These are phyloP conservation scores for Trichonephila inaurata DNA, from an alignment of 1,140 invertebrate genomes.

Conservation along the genomic window DNA sequence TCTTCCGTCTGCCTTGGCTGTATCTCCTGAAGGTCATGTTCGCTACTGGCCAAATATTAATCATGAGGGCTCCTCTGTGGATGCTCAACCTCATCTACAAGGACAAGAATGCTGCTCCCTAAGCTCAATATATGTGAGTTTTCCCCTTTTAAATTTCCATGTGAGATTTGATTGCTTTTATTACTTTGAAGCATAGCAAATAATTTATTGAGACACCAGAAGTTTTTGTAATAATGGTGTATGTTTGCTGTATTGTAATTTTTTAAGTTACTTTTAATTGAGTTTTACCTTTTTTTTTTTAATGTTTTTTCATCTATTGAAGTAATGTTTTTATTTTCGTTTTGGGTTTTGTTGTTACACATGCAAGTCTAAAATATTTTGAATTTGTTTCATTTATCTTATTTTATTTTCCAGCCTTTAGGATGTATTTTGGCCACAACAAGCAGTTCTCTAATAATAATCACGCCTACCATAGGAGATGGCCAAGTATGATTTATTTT, in stretches of 20 bases:
- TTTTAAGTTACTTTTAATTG: too few species aligned
- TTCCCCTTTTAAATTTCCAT: neutral
- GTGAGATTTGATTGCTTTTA: too few species aligned
- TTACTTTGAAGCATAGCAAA: too few species aligned
- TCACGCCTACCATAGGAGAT: constrained; percentile 83
- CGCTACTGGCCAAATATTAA: constrained; percentile 95
- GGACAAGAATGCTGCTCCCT: constrained; percentile 90
- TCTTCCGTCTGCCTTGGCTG: constrained; percentile 92
- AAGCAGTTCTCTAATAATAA: constrained; percentile 91
- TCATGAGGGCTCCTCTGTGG: constrained; percentile 92
- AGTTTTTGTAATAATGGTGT: too few species aligned
- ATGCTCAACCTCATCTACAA: constrained; percentile 88
- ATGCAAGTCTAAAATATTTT: too few species aligned
- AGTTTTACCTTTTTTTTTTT: too few species aligned
- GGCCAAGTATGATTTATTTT: constrained; percentile 82
- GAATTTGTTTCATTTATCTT: too few species aligned
- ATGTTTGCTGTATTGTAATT: too few species aligned
- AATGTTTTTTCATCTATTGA: too few species aligned
- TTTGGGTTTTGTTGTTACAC: too few species aligned
- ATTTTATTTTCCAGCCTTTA: constrained; percentile 83
- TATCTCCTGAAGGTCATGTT: constrained; percentile 95
- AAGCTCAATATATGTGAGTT: constrained; percentile 79
- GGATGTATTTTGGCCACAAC: constrained; percentile 94
- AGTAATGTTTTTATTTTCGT: too few species aligned
- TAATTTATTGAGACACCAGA: too few species aligned